These are phyloP conservation scores for Pimpla rufipes DNA, from an alignment of 2,888 invertebrate species.

Conservation along the genomic window DNA sequence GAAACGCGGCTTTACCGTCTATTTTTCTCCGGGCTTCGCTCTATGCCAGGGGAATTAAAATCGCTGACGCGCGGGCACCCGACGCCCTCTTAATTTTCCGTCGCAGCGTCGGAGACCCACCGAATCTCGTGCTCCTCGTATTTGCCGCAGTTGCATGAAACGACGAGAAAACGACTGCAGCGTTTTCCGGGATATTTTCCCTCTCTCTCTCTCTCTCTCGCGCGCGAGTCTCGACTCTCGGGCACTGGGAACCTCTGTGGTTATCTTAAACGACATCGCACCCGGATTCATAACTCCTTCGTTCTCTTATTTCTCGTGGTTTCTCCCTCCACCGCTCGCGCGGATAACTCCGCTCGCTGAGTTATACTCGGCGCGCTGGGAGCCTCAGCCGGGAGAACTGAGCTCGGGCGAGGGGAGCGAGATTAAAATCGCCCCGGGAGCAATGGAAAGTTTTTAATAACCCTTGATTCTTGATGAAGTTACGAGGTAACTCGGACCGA, in stretches of 20 bases:
- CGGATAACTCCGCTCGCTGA: slow-evolving; percentile 33
- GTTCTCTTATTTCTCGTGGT: slow-evolving; percentile 29
- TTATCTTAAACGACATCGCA: slow-evolving; percentile 50
- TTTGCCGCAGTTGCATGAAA: slow-evolving; percentile 12
- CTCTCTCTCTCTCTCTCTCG: not conserved
- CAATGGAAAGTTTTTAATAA: slow-evolving; percentile 82
- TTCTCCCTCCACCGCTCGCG: not conserved
- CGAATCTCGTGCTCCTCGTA: not conserved
- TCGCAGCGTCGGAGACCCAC: slow-evolving; percentile 13
- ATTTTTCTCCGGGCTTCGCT: not conserved
- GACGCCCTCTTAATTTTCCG: slow-evolving; percentile 63
- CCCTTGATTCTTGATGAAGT: slow-evolving; percentile 82
- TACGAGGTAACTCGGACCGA: slow-evolving; percentile 66
- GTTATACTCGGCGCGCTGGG: slow-evolving; percentile 17
- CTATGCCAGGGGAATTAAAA: slow-evolving; percentile 41
- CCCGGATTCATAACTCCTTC: slow-evolving; percentile 48
- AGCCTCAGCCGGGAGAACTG: slow-evolving; percentile 59
- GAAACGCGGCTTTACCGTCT: too few relatives aligned
- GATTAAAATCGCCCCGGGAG: slow-evolving; percentile 81
- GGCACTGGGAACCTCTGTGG: slow-evolving; percentile 8
- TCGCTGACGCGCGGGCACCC: slow-evolving; percentile 34
- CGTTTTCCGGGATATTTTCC: slow-evolving; percentile 17
- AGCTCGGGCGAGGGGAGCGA: slow-evolving; percentile 62
- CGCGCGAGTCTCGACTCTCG: not conserved
- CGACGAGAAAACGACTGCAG: slow-evolving; percentile 40